These are phyloP conservation scores for Hemicordylus capensis DNA, from an alignment of 2,113 vertebrate species.

Conservation along the genomic window DNA sequence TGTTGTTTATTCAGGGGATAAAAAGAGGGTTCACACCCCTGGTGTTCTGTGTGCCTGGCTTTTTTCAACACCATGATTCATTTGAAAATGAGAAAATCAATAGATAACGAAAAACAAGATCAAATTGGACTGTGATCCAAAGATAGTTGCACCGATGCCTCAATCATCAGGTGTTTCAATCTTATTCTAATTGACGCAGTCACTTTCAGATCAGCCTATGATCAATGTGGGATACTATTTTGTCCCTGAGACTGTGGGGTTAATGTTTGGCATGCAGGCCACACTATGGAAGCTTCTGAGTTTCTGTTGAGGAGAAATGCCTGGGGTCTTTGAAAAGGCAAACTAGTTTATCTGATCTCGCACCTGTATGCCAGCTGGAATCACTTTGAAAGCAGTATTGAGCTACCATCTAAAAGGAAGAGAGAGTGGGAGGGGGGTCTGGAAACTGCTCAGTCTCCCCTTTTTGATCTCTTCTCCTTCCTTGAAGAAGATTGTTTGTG, in stretches of 20 bases:
- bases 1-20: background rate
- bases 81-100: background rate
- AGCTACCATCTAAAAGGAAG: background rate
- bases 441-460: background rate
- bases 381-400: slow-evolving; percentile 5
- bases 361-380: slow-evolving; percentile 34
- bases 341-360: slow-evolving; percentile 14
- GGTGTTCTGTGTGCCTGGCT: background rate
- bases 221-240: background rate
- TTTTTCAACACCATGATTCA: background rate
- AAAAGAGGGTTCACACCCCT: background rate
- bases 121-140: background rate
- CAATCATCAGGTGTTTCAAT: background rate
- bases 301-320: slow-evolving; percentile 29
- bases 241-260: slow-evolving; percentile 10
- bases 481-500: slow-evolving; percentile 26
- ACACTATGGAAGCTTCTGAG: background rate
- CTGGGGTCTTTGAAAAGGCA: slow-evolving; percentile 31
- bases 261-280: slow-evolving; percentile 10
- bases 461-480: slow-evolving; percentile 5
- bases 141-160: background rate
- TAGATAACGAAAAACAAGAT: background rate
- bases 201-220: background rate
- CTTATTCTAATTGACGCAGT: background rate
- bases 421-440: background rate